These are phyloP conservation scores for Melanerpes aurifrons DNA, from an alignment of 2,113 vertebrate genomes.

Conservation along the genomic window DNA sequence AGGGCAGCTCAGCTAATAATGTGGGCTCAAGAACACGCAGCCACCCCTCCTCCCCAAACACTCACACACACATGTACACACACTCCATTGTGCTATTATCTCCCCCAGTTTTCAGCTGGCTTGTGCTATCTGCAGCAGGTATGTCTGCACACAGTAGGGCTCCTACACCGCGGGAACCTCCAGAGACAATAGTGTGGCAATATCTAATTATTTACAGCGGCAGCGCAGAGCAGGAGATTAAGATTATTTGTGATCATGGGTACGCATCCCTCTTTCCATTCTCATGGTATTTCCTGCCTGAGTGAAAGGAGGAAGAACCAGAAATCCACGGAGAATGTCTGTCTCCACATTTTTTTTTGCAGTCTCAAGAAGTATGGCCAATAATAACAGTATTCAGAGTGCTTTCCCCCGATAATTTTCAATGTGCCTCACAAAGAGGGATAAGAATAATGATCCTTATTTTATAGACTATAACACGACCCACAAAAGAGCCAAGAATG, in stretches of 20 bases:
- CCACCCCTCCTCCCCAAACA: background rate
- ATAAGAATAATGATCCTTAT: slow-evolving; percentile 62
- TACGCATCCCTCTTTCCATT: slow-evolving; percentile 52
- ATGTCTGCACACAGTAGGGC: background rate
- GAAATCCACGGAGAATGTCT: slow-evolving; percentile 68
- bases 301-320: slow-evolving; percentile 66
- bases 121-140: background rate
- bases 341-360: slow-evolving; percentile 27
- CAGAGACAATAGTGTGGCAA: background rate
- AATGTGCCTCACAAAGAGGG: slow-evolving; percentile 54
- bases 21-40: background rate
- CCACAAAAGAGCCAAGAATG: slow-evolving; percentile 56
- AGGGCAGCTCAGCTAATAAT: background rate
- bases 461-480: slow-evolving; percentile 40
- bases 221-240: slow-evolving; percentile 18
- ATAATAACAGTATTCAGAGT: slow-evolving; percentile 67
- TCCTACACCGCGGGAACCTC: background rate
- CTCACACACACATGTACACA: background rate
- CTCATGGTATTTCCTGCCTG: slow-evolving; percentile 64
- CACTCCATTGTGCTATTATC: background rate
- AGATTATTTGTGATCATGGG: slow-evolving; percentile 58
- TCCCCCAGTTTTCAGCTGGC: background rate
- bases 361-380: slow-evolving; percentile 55
- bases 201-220: slow-evolving; percentile 36
- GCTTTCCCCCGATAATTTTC: slow-evolving; percentile 61